Conservation (phyloP, 1,140 invertebrate species). For the Euglossa dilemma region DNA sequence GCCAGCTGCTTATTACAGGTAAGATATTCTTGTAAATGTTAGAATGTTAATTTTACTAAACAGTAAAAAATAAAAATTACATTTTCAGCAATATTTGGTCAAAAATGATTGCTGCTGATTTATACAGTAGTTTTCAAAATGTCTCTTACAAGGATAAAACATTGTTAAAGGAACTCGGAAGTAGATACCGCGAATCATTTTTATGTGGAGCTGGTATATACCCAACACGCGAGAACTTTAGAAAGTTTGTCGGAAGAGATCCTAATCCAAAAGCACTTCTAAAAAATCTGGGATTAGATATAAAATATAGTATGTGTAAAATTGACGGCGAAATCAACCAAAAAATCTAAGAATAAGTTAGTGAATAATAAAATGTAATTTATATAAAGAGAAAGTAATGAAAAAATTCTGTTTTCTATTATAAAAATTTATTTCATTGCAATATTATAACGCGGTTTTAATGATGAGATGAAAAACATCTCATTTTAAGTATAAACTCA, state of each 20-base stretch:
- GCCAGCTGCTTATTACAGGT: conserved; percentile 88
- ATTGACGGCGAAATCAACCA: background rate
- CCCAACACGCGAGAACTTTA: conserved; percentile 92
- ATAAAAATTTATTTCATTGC: background rate
- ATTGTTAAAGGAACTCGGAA: conserved; percentile 84
- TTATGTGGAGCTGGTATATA: conserved; percentile 91
- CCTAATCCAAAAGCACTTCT: conserved; percentile 92
- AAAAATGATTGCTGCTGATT: conserved; percentile 94
- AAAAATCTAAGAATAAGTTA: conserved; percentile 26
- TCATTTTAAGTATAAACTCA: background rate
- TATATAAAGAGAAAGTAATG: conserved; percentile 6
- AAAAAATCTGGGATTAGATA: conserved; percentile 84
- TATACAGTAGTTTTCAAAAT: conserved; percentile 93
- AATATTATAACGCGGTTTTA: background rate
- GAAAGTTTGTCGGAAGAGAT: conserved; percentile 94
- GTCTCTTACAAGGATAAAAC: conserved; percentile 79
- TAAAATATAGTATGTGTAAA: conserved; percentile 9
- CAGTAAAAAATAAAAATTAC: background rate
- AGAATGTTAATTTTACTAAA: background rate
- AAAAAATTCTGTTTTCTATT: background rate
- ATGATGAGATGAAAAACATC: too few species aligned
- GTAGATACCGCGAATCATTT: conserved; percentile 92
- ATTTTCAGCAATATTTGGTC: conserved; percentile 88
- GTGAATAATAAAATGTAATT: conserved; percentile 14
- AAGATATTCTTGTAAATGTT: background rate